Evolutionary conservation across 2,113 vertebrate species (phyloP).

Genomic region (Chloropsis hardwickii): DNA sequence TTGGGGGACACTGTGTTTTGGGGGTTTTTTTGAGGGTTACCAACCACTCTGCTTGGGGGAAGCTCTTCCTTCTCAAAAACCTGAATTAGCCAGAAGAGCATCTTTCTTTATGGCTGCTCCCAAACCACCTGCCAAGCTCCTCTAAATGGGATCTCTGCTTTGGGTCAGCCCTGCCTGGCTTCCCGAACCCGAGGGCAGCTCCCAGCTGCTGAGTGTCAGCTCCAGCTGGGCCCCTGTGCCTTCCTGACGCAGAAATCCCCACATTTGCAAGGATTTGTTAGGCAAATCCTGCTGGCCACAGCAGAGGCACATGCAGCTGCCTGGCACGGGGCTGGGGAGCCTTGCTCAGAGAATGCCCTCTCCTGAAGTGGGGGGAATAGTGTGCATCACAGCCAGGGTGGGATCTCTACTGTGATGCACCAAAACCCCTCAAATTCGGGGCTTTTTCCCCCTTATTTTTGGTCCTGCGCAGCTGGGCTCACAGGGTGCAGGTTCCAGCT

Average conservation of each 20-base stretch:
- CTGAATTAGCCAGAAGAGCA: neutral
- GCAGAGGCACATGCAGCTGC: neutral
- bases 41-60: neutral
- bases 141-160: accelerated
- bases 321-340: accelerated
- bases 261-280: conserved; percentile 36
- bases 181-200: accelerated
- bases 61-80: neutral
- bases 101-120: neutral
- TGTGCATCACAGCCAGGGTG: neutral
- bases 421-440: neutral
- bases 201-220: accelerated
- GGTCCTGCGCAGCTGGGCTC: neutral
- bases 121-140: neutral
- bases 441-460: accelerated
- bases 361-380: accelerated
- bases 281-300: neutral
- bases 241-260: neutral
- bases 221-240: neutral
- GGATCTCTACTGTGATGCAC: neutral
- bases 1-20: accelerated
- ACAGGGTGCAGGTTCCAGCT: accelerated
- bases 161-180: accelerated
- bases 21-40: accelerated
- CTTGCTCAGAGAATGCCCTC: neutral